Evolutionary conservation across 1,140 invertebrate species (phyloP), one percentile per base, ranked within the genome.

Genomic region (Cyclina sinensis): DNA sequence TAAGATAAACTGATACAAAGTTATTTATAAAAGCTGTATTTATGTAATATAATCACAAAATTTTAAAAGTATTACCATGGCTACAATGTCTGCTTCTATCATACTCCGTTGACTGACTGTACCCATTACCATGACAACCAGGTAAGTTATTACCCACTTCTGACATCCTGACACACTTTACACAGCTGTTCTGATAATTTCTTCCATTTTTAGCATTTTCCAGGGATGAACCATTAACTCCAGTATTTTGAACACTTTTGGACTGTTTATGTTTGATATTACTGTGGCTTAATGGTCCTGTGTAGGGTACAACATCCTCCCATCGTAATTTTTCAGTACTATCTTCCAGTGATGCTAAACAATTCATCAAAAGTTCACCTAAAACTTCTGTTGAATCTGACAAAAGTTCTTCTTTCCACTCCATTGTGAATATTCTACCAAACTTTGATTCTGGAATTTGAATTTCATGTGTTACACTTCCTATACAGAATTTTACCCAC

Each of bases 371-470:
- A n/a, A 24, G 27, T n/a, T 57, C 51, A 32, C 70, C 83, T 14
- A 86, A 21, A 0, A 51, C 73, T 39, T 76, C 35, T 7, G 62
- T 39, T 4, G 68, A 62, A 62, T 30, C 68, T 0, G 30, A 39
- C 16, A 46, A 24, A 27, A 76, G 16, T 43, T 86, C 73, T 37
- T 48, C 39, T 24, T 62, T 54, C 83, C 83, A 86, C 16, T 74
- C 68, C 83, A 86, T 86, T 48, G 68, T 86, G 83, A 86, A 86
- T 76, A 86, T 59, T 74, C 54, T 39, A 39, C 83, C 68, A 76
- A 86, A 86, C 12, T 86, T 35, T 37, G 46, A 51, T 30, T 74
- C 48, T 16, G 83, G 70, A 0, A 86, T 30, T 12, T 39, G 30
- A 35, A 86, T 57, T 62, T 86, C 48, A 39, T 30, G 0, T 11